These are phyloP conservation scores for Nasonia giraulti DNA, from an alignment of 1,140 invertebrate species.

Conservation along the genomic window DNA sequence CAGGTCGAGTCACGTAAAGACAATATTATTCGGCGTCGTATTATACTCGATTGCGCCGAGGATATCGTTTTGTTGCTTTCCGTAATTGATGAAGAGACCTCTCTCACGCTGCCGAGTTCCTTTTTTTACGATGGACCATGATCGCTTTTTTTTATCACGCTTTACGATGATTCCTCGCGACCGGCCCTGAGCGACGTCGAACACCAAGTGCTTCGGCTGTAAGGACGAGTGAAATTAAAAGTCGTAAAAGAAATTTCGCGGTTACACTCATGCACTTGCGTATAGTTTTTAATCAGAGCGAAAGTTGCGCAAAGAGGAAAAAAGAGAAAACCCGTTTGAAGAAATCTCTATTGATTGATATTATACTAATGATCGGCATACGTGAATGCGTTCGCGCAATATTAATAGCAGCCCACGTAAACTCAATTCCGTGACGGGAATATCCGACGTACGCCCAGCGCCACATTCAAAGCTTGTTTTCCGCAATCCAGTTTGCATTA, in stretches of 20 bases:
- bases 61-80: neutral
- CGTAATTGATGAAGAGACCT: neutral
- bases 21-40: conserved; percentile 32
- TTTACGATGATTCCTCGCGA: neutral
- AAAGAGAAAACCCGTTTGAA: neutral
- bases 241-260: neutral
- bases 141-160: neutral
- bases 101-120: neutral
- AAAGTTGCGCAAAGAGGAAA: neutral
- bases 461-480: neutral
- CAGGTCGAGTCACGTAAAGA: conserved; percentile 42
- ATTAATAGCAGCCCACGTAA: neutral
- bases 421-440: neutral
- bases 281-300: neutral
- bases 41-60: too few species aligned
- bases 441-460: neutral
- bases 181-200: neutral
- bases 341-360: neutral
- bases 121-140: neutral
- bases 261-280: neutral
- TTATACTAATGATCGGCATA: neutral
- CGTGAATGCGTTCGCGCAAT: neutral
- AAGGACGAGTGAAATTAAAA: neutral
- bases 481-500: neutral
- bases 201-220: neutral